Evolutionary conservation across 35 echinoderm and acorn worm species (phyloP).

Genomic region (Chiridota heheva): DNA sequence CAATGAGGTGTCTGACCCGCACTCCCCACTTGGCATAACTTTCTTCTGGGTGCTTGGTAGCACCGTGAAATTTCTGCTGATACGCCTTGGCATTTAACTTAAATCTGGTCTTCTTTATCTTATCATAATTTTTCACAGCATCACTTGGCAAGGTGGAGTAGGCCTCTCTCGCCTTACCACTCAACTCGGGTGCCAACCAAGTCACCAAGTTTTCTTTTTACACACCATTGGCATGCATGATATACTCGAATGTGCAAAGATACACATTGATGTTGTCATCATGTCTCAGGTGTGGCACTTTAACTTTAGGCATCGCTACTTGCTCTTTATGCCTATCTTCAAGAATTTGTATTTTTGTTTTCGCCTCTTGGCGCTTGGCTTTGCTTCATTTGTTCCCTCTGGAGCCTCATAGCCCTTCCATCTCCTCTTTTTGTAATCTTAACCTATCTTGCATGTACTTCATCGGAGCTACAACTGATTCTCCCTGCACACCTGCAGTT

Average conservation of each 20-base stretch:
- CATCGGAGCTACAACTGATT: background rate
- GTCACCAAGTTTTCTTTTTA: background rate
- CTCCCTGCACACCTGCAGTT: background rate
- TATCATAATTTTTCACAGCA: background rate
- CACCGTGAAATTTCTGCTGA: background rate
- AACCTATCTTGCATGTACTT: background rate
- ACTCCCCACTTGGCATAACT: slow-evolving; percentile 14
- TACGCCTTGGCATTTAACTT: background rate
- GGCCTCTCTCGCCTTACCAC: slow-evolving; percentile 7
- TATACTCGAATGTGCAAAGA: slow-evolving; percentile 3
- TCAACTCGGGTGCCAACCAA: slow-evolving; percentile 2
- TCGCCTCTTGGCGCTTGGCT: background rate
- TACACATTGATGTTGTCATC: slow-evolving; percentile 1
- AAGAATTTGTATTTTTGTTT: background rate
- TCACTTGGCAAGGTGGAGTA: background rate
- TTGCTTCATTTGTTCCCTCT: slow-evolving; percentile 2
- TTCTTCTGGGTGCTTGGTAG: background rate
- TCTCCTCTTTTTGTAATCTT: background rate
- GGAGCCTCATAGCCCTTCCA: background rate
- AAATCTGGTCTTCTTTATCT: background rate
- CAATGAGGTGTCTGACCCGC: slow-evolving; percentile 12
- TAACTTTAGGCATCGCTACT: background rate
- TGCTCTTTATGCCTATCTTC: background rate
- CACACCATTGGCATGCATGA: background rate
- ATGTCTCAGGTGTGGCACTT: background rate